A percentile compares a stretch with the other conserved stretches of the same genome.
Conservation (phyloP, 2,113 vertebrate genomes). For the Perca flavescens region DNA sequence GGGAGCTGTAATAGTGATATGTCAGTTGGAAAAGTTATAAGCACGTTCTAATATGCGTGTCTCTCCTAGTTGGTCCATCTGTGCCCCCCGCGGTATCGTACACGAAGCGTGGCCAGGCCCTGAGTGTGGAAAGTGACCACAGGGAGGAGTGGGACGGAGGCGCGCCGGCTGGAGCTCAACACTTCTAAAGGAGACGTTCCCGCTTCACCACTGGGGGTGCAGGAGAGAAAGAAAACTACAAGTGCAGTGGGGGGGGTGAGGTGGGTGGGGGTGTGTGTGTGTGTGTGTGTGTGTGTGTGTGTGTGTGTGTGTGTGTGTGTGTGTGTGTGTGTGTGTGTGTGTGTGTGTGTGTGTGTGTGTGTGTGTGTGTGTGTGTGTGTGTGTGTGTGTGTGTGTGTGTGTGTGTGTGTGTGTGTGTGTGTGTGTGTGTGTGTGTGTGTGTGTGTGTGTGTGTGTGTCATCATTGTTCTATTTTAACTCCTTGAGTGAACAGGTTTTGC, state of each 20-base stretch:
- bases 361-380: too few species aligned
- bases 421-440: too few species aligned
- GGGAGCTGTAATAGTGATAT: not conserved
- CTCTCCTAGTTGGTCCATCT: constrained; percentile 90
- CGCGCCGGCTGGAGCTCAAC: constrained; percentile 90
- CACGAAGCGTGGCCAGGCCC: constrained; percentile 93
- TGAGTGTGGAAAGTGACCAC: constrained; percentile 96
- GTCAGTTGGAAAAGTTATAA: not conserved
- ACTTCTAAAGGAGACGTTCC: constrained; percentile 93
- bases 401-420: too few species aligned
- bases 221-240: constrained; percentile 93
- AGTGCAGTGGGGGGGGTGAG: constrained; percentile 91
- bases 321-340: not conserved
- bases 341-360: too few species aligned
- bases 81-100: constrained; percentile 94
- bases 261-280: too few species aligned
- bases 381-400: too few species aligned
- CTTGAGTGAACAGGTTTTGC: not conserved
- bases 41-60: not conserved
- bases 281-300: too few species aligned
- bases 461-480: not conserved
- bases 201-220: constrained; percentile 91
- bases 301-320: not conserved
- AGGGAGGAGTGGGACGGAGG: constrained; percentile 93
- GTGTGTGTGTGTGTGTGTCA: not conserved